Evolutionary conservation across 2,113 vertebrate species (phyloP), one percentile per base, ranked within the genome.

Genomic region (Willisornis vidua): DNA sequence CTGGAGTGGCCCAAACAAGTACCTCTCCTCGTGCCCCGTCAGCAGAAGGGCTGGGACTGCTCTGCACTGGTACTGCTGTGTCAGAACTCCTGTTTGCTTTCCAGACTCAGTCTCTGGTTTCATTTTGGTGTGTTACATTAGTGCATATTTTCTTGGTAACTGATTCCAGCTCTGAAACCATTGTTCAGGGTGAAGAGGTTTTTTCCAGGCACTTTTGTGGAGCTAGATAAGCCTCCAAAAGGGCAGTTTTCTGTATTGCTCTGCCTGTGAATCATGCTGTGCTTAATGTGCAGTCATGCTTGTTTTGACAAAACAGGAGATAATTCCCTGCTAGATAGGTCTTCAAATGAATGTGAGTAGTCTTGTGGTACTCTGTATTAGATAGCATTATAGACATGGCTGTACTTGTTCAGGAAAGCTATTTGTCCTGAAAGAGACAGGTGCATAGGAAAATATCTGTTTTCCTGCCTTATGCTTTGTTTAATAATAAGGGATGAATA

Each of bases 401-500:
- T 93, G 26, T 88, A 77, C 82, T 83, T 90, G 82, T 59, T 86
- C 51, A 63, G 55, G 59, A 71, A 80, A 94, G 35, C 67, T 94
- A 90, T 96, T 91, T 84, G 33, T 88, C 81, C 62, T 74, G 55
- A 93, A 96, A 93, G 85, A 85, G 82, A 85, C 74, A 91, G 72
- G 91, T 95, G 68, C n/a, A 71, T 63, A 93, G 43, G 65, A 94
- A 94, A 93, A 90, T 37, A 31, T 43, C 82, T 83, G 13, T 85
- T 96, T 95, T 79, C 39, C 85, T 86, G 51, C 46, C 63, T 68
- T 86, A 61, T 48, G 80, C 94, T 95, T 92, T 91, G 71, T 86
- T 95, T 94, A 91, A 93, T 92, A 92, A 94, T 70, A 88, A 92
- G 68, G 35, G 43, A 74, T 80, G 46, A 93, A 91, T 84, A 74